These are phyloP conservation scores for Bostrychus sinensis DNA, from an alignment of 2,113 vertebrate species.

Conservation along the genomic window DNA sequence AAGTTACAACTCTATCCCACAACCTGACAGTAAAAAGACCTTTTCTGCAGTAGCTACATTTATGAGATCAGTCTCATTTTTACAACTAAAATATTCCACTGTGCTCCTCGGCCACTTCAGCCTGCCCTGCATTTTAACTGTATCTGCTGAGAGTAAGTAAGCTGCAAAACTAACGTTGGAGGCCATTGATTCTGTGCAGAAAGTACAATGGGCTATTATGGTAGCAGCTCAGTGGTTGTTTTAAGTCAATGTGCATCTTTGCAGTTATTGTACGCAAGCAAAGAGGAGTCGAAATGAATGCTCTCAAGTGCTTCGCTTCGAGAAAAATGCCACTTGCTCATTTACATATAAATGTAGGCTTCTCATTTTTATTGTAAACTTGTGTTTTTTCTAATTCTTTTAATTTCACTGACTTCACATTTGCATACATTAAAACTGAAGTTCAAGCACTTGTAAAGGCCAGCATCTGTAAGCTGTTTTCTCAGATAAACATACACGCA, in stretches of 20 bases:
- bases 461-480: constrained; percentile 36
- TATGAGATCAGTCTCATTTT: constrained; percentile 30
- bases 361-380: neutral
- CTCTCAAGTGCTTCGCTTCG: neutral
- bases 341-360: neutral
- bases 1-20: constrained; percentile 26
- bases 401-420: constrained; percentile 21
- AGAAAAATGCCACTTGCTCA: neutral
- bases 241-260: constrained; percentile 13
- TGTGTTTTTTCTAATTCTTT: constrained; percentile 14
- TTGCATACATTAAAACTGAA: constrained; percentile 23
- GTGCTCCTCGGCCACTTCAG: neutral
- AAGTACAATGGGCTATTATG: neutral
- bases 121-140: constrained; percentile 1
- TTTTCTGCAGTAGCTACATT: constrained; percentile 32
- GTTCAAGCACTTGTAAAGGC: constrained; percentile 28
- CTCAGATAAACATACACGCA: neutral
- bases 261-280: constrained; percentile 10
- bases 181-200: neutral
- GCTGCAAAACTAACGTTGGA: neutral
- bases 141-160: neutral
- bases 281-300: constrained; percentile 7
- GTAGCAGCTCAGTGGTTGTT: constrained; percentile 17
- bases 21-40: constrained; percentile 13
- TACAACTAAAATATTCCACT: neutral